phyloP scores from a whole-genome alignment of 2,888 invertebrate species.

The Patella depressa region DNA sequence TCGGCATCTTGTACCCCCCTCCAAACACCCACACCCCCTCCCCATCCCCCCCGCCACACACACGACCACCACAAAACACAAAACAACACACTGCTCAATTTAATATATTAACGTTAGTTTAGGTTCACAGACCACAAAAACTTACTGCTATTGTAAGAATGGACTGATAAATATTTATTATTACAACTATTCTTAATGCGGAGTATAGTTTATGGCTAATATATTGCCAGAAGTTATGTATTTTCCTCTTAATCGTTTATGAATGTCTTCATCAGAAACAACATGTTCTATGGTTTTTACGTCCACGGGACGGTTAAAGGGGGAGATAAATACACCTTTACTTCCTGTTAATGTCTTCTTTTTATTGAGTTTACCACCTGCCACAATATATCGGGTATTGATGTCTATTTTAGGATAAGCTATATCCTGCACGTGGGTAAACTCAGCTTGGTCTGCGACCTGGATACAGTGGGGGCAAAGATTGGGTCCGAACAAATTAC shows the following conservation, averaged over 20 bases:
- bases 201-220: no score
- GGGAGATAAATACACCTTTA: not conserved
- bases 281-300: not conserved
- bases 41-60: no score
- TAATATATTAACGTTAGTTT: no score
- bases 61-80: no score
- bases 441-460: not conserved
- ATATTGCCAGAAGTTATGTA: not conserved
- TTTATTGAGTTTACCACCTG: not conserved
- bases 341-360: not conserved
- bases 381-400: not conserved
- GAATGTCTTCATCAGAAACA: not conserved
- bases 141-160: no score
- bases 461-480: not conserved
- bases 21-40: no score
- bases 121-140: no score
- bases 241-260: not conserved
- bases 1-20: no score
- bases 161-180: no score
- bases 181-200: no score
- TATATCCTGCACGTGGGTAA: not conserved
- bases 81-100: no score
- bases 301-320: not conserved
- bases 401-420: not conserved
- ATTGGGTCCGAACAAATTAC: not conserved